Evolutionary conservation across 2,797 vertebrate genomes (phyloP).

Genomic region (Lepidocolaptes lacrymiger): DNA sequence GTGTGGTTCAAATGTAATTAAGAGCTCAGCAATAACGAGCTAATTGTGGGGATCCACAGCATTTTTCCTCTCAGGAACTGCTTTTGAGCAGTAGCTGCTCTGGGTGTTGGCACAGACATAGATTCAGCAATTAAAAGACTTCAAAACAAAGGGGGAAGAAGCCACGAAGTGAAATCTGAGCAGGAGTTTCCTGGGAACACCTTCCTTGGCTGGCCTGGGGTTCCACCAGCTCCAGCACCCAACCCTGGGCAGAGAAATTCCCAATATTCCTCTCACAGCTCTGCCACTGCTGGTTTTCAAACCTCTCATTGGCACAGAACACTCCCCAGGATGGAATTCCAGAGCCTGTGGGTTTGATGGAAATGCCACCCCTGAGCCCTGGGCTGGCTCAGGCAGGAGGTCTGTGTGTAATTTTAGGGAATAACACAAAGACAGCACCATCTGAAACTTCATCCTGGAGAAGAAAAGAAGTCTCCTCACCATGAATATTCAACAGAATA

Average conservation of each 20-base stretch:
- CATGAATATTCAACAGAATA: neutral
- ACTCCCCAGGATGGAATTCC: neutral
- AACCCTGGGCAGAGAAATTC: neutral
- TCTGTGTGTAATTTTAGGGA: neutral
- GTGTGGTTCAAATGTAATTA: constrained; percentile 27
- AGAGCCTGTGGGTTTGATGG: neutral
- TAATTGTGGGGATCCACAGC: neutral
- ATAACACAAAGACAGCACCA: neutral
- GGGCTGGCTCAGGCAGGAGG: neutral
- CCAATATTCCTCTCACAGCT: neutral
- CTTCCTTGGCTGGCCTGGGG: neutral
- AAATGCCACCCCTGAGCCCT: neutral
- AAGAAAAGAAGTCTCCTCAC: neutral
- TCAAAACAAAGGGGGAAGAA: neutral
- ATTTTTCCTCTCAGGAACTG: constrained; percentile 40
- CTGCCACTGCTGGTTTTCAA: neutral
- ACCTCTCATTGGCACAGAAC: neutral
- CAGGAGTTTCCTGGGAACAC: neutral
- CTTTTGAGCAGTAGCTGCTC: constrained; percentile 1
- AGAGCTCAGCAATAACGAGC: constrained; percentile 24
- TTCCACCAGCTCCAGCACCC: neutral
- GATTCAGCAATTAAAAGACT: constrained; percentile 21
- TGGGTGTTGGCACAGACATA: neutral
- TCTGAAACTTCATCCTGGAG: neutral
- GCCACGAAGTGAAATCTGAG: neutral